These are phyloP conservation scores for Tetranychus truncatus DNA, from an alignment of 2,888 invertebrate species.

Conservation along the genomic window DNA sequence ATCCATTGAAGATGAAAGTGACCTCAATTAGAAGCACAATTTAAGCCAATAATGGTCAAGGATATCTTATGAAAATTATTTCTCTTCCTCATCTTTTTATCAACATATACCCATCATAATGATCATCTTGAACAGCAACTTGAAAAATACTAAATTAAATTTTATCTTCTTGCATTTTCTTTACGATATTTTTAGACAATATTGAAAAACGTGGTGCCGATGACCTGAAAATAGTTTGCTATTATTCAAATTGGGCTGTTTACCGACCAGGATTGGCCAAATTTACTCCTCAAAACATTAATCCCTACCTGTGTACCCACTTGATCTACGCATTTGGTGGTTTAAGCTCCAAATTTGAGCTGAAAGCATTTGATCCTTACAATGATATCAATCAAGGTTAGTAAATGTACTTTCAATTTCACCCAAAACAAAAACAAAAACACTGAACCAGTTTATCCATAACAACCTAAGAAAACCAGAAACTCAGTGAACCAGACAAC, in stretches of 20 bases:
- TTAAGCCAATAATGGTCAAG: no score
- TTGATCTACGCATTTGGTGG: slow-evolving; percentile 45
- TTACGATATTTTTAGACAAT: neutral
- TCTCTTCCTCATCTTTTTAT: no score
- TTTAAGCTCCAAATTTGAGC: slow-evolving; percentile 49
- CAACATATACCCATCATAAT: no score
- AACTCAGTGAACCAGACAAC: no score
- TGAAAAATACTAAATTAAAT: neutral
- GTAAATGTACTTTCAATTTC: slow-evolving; percentile 4
- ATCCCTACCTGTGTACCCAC: slow-evolving; percentile 61
- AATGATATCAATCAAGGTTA: slow-evolving; percentile 85
- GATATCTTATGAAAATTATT: no score
- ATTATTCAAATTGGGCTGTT: slow-evolving; percentile 30
- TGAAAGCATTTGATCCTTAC: slow-evolving; percentile 82
- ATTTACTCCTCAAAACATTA: slow-evolving; percentile 59
- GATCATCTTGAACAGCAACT: no score
- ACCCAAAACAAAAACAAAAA: neutral
- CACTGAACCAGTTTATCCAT: slow-evolving; percentile 75
- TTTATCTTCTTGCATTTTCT: neutral
- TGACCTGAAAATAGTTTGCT: slow-evolving; percentile 28
- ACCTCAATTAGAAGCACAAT: neutral
- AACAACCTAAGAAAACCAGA: no score
- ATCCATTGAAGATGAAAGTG: neutral
- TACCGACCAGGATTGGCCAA: slow-evolving; percentile 58
- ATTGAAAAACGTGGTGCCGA: neutral